These are phyloP conservation scores for Pecten maximus DNA, from an alignment of 2,888 invertebrate species.

Conservation along the genomic window DNA sequence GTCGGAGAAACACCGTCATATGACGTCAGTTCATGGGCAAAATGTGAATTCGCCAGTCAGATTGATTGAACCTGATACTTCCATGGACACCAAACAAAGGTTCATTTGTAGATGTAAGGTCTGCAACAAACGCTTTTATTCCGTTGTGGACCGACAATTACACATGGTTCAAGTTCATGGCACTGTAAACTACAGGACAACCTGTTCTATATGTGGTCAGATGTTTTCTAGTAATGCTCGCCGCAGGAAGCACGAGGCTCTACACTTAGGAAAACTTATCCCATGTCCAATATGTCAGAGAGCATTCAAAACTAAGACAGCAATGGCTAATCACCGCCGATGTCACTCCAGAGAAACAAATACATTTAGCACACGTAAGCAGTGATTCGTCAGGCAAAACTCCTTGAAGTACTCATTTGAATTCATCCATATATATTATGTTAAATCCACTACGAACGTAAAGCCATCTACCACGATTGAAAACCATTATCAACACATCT, in stretches of 20 bases:
- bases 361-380: not conserved
- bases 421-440: too few species aligned
- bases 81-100: not conserved
- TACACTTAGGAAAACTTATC: not conserved
- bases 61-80: not conserved
- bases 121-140: not conserved
- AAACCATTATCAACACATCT: too few species aligned
- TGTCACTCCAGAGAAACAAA: not conserved
- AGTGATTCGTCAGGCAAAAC: not conserved
- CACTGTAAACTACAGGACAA: not conserved
- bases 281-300: not conserved
- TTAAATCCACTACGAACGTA: not conserved
- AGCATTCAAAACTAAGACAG: not conserved
- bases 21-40: not conserved
- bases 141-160: not conserved
- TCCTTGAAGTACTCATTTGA: not conserved
- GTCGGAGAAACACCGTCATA: conserved; percentile 1
- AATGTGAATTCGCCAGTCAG: not conserved
- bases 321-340: not conserved
- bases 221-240: not conserved
- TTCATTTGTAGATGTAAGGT: not conserved
- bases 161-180: not conserved
- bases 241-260: not conserved
- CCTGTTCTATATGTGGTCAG: not conserved
- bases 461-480: too few species aligned